These are phyloP conservation scores for Rhyacophila evoluta DNA, from an alignment of 2,888 invertebrate species.

Conservation along the genomic window DNA sequence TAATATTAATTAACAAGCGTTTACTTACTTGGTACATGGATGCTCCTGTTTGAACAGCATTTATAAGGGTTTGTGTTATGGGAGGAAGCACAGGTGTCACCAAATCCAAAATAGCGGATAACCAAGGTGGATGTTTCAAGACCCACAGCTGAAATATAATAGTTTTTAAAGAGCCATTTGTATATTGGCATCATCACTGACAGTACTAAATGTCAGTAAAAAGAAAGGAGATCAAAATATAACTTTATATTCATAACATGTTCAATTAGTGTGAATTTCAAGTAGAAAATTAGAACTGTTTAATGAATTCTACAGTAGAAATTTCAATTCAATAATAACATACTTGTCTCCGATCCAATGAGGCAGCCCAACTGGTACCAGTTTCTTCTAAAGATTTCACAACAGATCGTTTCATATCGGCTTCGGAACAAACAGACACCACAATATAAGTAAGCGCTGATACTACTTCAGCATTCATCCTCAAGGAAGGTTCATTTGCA, in stretches of 20 bases:
- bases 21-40: constrained; percentile 79
- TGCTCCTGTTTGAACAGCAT: constrained; percentile 80
- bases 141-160: constrained; percentile 78
- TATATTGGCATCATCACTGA: too few species aligned
- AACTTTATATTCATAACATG: too few species aligned
- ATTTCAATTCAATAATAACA: constrained; percentile 34
- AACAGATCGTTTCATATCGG: constrained; percentile 74
- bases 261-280: too few species aligned
- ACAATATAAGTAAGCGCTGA: constrained; percentile 75
- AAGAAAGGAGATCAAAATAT: too few species aligned
- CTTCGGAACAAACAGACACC: constrained; percentile 73
- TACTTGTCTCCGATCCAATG: constrained; percentile 82
- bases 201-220: too few species aligned
- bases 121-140: constrained; percentile 82
- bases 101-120: constrained; percentile 77
- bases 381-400: constrained; percentile 73
- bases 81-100: constrained; percentile 74
- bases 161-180: too few species aligned
- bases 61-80: constrained; percentile 76
- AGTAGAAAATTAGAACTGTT: too few species aligned
- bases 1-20: too few species aligned
- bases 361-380: constrained; percentile 76
- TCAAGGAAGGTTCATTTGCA: constrained; percentile 61
- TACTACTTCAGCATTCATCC: constrained; percentile 71
- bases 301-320: too few species aligned